These are phyloP conservation scores for Campoletis sonorensis DNA, from an alignment of 1,140 invertebrate genomes.

Conservation along the genomic window DNA sequence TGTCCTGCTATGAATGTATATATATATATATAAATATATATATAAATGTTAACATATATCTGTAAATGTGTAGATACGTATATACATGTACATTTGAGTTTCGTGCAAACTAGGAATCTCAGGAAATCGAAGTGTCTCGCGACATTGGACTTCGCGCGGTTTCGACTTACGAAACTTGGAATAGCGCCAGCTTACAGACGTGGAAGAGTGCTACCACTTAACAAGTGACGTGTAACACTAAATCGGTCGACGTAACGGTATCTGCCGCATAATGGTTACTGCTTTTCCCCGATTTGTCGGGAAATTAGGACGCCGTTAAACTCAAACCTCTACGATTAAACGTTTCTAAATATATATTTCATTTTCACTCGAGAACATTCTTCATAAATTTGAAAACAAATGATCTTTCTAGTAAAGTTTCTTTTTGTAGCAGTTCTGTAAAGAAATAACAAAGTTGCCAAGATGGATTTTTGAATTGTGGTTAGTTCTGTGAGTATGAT, in stretches of 20 bases:
- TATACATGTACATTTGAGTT: not conserved
- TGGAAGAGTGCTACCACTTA: slow-evolving; percentile 71
- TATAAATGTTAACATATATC: not conserved
- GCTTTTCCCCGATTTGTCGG: not conserved
- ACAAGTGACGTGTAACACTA: slow-evolving; percentile 65
- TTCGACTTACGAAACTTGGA: slow-evolving; percentile 59
- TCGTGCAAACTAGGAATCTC: slow-evolving; percentile 28
- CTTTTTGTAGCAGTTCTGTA: too few relatives aligned
- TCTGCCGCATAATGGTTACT: not conserved
- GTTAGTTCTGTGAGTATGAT: too few relatives aligned
- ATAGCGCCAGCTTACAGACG: slow-evolving; percentile 63
- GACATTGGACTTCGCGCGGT: slow-evolving; percentile 17
- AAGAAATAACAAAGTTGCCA: too few relatives aligned
- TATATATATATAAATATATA: not conserved
- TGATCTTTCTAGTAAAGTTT: not conserved
- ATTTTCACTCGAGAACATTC: too few relatives aligned
- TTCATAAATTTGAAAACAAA: too few relatives aligned
- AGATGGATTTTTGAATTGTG: too few relatives aligned
- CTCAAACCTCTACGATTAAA: not conserved
- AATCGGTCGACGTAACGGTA: slow-evolving; percentile 2
- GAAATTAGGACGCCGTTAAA: not conserved
- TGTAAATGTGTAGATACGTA: not conserved
- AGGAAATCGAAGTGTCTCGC: slow-evolving; percentile 27
- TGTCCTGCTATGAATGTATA: not conserved
- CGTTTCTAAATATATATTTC: not conserved